A percentile compares a stretch with the other conserved stretches of the same genome.
Evolutionary conservation across 2,888 invertebrate species (phyloP).

Genomic region (Latrodectus hesperus): DNA sequence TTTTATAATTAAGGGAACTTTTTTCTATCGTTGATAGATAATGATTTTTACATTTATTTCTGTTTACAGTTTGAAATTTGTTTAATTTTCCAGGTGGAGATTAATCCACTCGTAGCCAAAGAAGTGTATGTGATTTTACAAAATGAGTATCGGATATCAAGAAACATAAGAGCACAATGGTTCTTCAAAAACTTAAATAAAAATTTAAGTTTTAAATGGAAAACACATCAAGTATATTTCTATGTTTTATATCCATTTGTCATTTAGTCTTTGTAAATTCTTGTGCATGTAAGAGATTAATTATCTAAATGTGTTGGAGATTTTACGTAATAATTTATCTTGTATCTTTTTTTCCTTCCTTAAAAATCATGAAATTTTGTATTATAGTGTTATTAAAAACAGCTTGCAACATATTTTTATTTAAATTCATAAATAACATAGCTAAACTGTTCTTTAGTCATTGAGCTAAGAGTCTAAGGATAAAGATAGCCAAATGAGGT

Average conservation of each 20-base stretch:
- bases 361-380: background rate
- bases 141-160: slow-evolving; percentile 82
- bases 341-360: too few relatives aligned
- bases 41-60: too few relatives aligned
- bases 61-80: too few relatives aligned
- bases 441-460: too few relatives aligned
- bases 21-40: too few relatives aligned
- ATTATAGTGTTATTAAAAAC: background rate
- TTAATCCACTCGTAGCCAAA: slow-evolving; percentile 77
- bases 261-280: background rate
- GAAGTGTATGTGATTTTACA: slow-evolving; percentile 82
- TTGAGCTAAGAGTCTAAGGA: too few relatives aligned
- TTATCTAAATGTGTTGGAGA: background rate
- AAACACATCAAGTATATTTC: slow-evolving; percentile 72
- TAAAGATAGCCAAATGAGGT: too few relatives aligned
- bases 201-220: slow-evolving; percentile 77
- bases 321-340: background rate
- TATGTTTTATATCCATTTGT: too few relatives aligned
- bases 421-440: background rate
- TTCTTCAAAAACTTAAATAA: slow-evolving; percentile 82
- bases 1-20: too few relatives aligned
- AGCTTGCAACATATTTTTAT: background rate
- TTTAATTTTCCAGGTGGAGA: slow-evolving; percentile 29
- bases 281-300: background rate
- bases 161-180: slow-evolving; percentile 85